Conservation (phyloP, 2,797 vertebrate genomes). For the Pitangus sulphuratus region DNA sequence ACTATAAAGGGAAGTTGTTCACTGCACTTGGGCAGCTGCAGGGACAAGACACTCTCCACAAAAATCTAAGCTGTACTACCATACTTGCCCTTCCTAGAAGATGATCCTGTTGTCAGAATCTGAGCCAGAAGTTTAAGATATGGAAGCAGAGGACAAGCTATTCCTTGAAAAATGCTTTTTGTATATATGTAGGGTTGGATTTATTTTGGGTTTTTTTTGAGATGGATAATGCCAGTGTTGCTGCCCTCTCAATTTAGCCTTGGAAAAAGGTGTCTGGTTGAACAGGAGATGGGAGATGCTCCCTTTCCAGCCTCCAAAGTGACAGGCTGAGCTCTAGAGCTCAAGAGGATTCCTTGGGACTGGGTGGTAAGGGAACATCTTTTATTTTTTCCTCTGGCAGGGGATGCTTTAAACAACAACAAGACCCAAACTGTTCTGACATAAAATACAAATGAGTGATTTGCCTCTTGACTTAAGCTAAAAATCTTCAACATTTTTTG, state of each 20-base stretch:
- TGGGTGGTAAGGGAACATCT: background rate
- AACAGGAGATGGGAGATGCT: background rate
- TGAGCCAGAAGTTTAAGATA: background rate
- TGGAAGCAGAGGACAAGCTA: background rate
- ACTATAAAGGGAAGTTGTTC: background rate
- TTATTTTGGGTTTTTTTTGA: background rate
- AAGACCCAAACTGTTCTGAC: background rate
- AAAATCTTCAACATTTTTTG: background rate
- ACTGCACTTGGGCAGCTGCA: background rate
- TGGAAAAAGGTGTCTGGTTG: background rate
- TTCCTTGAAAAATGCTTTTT: background rate
- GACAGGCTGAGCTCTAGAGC: background rate
- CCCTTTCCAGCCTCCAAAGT: background rate
- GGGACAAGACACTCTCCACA: background rate
- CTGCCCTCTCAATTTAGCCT: background rate
- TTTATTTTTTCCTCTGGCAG: background rate
- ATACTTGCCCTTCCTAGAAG: background rate
- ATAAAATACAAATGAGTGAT: background rate
- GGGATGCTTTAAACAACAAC: background rate
- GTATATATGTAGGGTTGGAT: rapidly evolving
- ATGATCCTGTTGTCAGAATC: background rate
- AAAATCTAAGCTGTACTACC: background rate
- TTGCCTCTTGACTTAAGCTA: background rate
- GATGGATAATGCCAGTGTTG: background rate
- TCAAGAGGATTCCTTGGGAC: background rate